phyloP scores from a whole-genome alignment of 2,797 vertebrate genomes.

The Syndactyla subalaris region DNA sequence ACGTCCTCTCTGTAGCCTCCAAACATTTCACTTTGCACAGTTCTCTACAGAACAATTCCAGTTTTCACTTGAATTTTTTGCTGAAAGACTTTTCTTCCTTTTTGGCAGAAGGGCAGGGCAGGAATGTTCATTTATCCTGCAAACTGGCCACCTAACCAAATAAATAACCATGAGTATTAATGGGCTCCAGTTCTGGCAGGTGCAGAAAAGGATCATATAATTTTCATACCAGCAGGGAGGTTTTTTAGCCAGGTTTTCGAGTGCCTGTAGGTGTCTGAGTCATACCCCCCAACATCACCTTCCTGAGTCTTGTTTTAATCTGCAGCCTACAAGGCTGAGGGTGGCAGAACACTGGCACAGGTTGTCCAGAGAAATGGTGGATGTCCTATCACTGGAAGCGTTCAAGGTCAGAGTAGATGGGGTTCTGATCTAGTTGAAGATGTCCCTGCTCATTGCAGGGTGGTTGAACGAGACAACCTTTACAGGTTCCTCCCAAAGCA shows the following conservation, averaged over 20 bases:
- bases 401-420: background rate
- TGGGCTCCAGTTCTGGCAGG: background rate
- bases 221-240: background rate
- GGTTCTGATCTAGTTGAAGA: background rate
- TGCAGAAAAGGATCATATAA: background rate
- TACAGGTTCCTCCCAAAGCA: background rate
- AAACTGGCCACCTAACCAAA: background rate
- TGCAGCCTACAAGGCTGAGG: fast-evolving
- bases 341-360: background rate
- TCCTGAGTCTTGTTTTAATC: background rate
- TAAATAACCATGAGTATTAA: background rate
- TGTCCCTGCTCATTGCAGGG: background rate
- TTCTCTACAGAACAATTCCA: background rate
- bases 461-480: background rate
- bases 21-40: background rate
- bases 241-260: background rate
- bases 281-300: background rate
- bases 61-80: background rate
- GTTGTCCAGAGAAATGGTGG: background rate
- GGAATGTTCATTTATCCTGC: background rate
- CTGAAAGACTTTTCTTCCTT: background rate
- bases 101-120: background rate
- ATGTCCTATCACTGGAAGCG: background rate
- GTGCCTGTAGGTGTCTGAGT: background rate
- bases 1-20: background rate